Evolutionary conservation across 2,797 vertebrate genomes (phyloP).

Genomic region (Toxotes lorentzi): DNA sequence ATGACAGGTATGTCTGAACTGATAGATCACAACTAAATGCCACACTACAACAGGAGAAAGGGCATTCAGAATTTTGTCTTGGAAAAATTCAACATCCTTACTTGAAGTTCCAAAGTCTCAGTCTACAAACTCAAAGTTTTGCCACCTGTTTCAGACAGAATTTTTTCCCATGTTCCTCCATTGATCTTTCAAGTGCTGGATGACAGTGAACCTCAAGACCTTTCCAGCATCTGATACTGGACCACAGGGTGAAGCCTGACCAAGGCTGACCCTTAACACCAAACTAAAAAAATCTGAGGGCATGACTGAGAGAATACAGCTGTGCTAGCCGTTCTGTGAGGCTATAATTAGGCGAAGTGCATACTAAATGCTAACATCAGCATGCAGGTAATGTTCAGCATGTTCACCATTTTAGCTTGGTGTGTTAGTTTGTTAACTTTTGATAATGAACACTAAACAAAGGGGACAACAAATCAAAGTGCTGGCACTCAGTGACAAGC

Average conservation of each 20-base stretch:
- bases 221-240: not conserved
- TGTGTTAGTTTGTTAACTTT: not conserved
- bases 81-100: constrained; percentile 31
- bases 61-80: constrained; percentile 42
- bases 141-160: not conserved
- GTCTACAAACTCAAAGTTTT: not conserved
- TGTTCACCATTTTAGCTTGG: not conserved
- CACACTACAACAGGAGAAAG: constrained; percentile 60
- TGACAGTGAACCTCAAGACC: not conserved
- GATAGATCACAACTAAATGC: constrained; percentile 54
- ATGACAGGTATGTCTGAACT: constrained; percentile 40
- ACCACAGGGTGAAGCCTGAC: constrained; percentile 12
- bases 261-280: not conserved
- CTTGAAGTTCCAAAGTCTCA: not conserved
- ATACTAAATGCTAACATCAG: not conserved
- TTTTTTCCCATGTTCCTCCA: not conserved
- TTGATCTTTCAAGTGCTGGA: not conserved
- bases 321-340: not conserved
- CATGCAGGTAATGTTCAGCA: not conserved
- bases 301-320: not conserved
- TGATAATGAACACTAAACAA: not conserved
- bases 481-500: not conserved
- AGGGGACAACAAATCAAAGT: not conserved
- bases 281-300: not conserved
- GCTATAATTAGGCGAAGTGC: not conserved